phyloP scores from a whole-genome alignment of 2,888 invertebrate genomes.

The Pseudococcus jackbeardsleyi region DNA sequence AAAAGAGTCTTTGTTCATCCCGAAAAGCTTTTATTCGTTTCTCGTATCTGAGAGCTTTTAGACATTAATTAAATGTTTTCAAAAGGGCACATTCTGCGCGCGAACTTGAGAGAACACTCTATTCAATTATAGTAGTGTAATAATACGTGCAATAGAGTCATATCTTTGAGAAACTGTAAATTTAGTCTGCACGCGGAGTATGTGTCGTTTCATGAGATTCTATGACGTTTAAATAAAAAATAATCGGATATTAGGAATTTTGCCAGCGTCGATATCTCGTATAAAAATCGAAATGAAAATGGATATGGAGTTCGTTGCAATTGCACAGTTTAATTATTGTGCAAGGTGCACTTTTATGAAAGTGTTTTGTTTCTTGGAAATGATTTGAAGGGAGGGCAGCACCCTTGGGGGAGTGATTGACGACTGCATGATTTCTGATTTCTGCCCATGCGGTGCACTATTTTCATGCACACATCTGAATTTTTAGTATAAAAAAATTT shows the following conservation, averaged over 20 bases:
- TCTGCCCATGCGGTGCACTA: no score
- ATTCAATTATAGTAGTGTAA: conserved; percentile 53
- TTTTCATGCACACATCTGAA: no score
- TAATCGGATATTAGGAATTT: background rate
- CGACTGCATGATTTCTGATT: no score
- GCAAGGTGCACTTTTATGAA: no score
- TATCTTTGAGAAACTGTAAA: conserved; percentile 54
- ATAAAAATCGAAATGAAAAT: background rate
- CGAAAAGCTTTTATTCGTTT: conserved; percentile 58
- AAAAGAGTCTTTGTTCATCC: conserved; percentile 51
- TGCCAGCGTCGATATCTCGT: background rate
- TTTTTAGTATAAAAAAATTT: no score
- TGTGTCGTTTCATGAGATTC: background rate
- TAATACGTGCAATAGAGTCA: conserved; percentile 57
- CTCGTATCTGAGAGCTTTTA: conserved; percentile 57
- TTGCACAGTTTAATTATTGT: background rate
- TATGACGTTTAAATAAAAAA: conserved; percentile 8
- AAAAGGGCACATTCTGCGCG: conserved; percentile 58
- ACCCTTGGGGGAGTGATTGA: background rate
- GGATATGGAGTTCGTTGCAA: background rate
- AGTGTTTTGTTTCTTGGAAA: no score
- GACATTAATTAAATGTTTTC: conserved; percentile 61
- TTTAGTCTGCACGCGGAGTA: background rate
- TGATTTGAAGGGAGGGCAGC: no score
- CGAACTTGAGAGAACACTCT: conserved; percentile 56